Evolutionary conservation across 2,888 invertebrate genomes (phyloP).

Genomic region (Aleiodes alternator): DNA sequence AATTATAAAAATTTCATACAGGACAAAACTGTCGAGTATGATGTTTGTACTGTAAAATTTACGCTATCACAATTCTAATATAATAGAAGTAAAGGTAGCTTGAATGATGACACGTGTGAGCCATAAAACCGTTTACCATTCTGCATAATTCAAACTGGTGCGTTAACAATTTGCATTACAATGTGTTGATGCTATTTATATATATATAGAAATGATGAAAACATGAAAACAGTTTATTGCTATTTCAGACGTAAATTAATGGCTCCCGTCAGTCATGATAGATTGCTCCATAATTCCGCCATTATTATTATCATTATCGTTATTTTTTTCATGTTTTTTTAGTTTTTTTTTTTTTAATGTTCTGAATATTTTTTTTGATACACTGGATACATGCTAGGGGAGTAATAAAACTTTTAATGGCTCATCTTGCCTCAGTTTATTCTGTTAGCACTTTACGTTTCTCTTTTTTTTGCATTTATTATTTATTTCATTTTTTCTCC

Average conservation of each 20-base stretch:
- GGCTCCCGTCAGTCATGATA: not conserved
- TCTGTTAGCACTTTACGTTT: conserved; percentile 17
- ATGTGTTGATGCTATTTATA: conserved; percentile 12
- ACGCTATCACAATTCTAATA: conserved; percentile 4
- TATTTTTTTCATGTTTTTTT: not conserved
- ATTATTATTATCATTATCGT: not conserved
- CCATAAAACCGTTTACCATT: conserved; percentile 18
- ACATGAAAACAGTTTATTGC: conserved; percentile 27
- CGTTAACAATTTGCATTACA: conserved; percentile 23
- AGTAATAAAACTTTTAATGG: conserved; percentile 39
- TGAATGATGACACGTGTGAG: conserved; percentile 22
- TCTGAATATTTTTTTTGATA: not conserved
- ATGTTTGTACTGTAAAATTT: not conserved
- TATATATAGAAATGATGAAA: conserved; percentile 10
- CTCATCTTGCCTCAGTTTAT: conserved; percentile 24
- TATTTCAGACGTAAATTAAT: conserved; percentile 15
- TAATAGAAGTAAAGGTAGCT: not conserved
- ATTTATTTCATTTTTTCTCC: not conserved
- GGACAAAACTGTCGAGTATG: not conserved
- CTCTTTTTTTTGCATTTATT: not conserved
- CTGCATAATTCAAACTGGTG: conserved; percentile 3
- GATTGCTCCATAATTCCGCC: not conserved
- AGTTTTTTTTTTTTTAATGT: not conserved
- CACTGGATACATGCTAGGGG: not conserved
- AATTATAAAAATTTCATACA: not conserved